These are phyloP conservation scores for Pterocles burchelli DNA, from an alignment of 2,113 vertebrate genomes.

Conservation along the genomic window DNA sequence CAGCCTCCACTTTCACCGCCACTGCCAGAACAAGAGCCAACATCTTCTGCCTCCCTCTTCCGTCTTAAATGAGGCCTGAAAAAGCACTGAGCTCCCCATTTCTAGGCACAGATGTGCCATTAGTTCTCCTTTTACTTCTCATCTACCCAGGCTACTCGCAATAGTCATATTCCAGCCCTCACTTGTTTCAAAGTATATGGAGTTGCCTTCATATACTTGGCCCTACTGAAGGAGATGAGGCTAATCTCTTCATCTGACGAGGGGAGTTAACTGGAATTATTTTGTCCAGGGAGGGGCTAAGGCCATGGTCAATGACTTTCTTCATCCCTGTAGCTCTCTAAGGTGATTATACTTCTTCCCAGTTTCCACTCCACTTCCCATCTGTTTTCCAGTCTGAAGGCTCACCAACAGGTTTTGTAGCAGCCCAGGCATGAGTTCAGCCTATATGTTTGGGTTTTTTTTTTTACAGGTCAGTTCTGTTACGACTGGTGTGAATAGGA, in stretches of 20 bases:
- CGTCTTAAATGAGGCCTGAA: slow-evolving; percentile 4
- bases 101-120: neutral
- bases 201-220: neutral
- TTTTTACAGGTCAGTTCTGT: neutral
- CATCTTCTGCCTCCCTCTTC: neutral
- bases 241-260: neutral
- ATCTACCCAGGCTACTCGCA: neutral
- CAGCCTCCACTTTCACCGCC: slow-evolving; percentile 13
- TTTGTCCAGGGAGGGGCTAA: neutral
- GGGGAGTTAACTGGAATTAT: neutral
- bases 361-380: neutral
- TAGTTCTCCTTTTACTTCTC: neutral
- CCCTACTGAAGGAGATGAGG: neutral
- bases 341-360: neutral
- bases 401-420: neutral
- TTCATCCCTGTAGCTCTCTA: neutral
- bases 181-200: neutral
- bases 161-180: neutral
- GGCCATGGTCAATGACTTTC: neutral
- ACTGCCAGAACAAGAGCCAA: slow-evolving; percentile 24
- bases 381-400: neutral
- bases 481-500: neutral
- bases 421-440: neutral
- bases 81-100: neutral
- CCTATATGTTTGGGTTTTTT: neutral